phyloP scores from a whole-genome alignment of 1,140 invertebrate genomes.

The Lethrus apterus region DNA sequence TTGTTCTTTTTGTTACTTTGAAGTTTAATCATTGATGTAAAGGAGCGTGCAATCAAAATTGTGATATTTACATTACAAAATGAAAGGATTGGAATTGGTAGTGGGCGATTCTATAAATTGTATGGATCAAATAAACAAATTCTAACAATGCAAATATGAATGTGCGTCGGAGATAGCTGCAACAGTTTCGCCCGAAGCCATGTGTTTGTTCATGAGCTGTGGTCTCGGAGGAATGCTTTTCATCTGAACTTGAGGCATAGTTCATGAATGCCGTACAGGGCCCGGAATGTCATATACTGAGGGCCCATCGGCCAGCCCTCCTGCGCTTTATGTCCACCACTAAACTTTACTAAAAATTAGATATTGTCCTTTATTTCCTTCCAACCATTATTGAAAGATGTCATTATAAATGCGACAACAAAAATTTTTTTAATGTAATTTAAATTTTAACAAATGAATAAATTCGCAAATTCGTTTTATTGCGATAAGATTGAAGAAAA shows the following conservation, averaged over 20 bases:
- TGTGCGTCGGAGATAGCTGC: constrained; percentile 6
- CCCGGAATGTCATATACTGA: constrained; percentile 39
- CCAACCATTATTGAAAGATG: constrained; percentile 19
- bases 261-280: constrained; percentile 36
- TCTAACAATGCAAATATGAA: constrained; percentile 11
- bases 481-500: no score
- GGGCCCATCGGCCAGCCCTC: neutral
- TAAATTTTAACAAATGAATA: no score
- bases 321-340: constrained; percentile 16
- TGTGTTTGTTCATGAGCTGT: constrained; percentile 38
- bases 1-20: no score
- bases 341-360: constrained; percentile 23
- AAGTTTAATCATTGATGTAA: no score
- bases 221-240: constrained; percentile 39
- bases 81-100: no score
- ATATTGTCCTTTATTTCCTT: constrained; percentile 22
- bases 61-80: no score
- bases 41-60: no score
- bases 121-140: no score
- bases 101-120: no score
- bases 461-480: no score
- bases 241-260: constrained; percentile 41
- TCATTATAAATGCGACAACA: no score
- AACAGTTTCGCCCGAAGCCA: constrained; percentile 20
- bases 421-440: no score